A percentile compares a stretch with the other conserved stretches of the same genome.
Evolutionary conservation across 2,888 invertebrate genomes (phyloP).

Genomic region (Tupiocoris notatus): DNA sequence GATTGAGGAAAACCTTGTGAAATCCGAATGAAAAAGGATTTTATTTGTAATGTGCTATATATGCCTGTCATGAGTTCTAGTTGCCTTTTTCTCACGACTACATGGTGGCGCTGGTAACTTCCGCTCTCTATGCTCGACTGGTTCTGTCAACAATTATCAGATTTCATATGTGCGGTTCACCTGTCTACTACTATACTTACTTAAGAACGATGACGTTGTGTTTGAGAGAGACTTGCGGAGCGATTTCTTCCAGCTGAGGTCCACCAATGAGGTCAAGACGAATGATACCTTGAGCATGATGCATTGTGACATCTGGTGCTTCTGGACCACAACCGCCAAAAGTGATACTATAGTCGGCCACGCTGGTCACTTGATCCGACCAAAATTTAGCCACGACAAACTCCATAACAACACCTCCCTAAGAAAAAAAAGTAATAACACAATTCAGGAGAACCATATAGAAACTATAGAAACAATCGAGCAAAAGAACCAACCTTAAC

Average conservation of each 20-base stretch:
- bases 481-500: slow-evolving; percentile 62
- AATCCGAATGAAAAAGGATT: no score
- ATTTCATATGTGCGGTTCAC: no score
- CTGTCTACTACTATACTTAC: no score
- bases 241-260: slow-evolving; percentile 75
- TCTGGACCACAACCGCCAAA: slow-evolving; percentile 81
- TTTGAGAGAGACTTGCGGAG: slow-evolving; percentile 73
- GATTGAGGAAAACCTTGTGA: no score
- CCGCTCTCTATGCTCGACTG: no score
- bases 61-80: no score
- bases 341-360: slow-evolving; percentile 70
- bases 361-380: slow-evolving; percentile 81
- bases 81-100: no score
- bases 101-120: no score
- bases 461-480: background rate
- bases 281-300: slow-evolving; percentile 72
- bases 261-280: slow-evolving; percentile 66
- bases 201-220: slow-evolving; percentile 68
- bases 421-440: no score
- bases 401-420: slow-evolving; percentile 79
- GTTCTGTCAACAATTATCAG: no score
- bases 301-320: slow-evolving; percentile 65
- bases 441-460: no score
- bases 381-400: slow-evolving; percentile 92
- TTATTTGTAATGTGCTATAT: no score